phyloP scores from a whole-genome alignment of 1,140 invertebrate genomes.

The Drosophila lowei region DNA sequence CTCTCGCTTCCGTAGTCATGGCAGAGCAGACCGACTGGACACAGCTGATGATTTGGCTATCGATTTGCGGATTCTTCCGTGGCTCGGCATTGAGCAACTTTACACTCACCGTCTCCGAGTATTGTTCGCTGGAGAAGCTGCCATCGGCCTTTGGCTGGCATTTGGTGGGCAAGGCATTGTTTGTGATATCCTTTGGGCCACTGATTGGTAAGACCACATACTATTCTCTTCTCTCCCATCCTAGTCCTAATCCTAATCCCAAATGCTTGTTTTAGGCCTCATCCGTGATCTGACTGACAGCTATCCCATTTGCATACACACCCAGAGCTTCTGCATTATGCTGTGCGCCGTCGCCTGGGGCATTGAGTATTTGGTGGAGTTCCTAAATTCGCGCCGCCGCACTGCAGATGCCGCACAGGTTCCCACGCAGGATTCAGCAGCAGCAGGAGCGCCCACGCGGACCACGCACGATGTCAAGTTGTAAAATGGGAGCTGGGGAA shows the following conservation, averaged over 20 bases:
- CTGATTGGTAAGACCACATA: conserved; percentile 86
- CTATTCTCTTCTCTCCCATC: too few relatives aligned
- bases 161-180: conserved; percentile 89
- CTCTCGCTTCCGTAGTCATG: conserved; percentile 84
- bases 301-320: conserved; percentile 88
- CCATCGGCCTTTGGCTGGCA: conserved; percentile 90
- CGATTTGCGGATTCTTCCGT: conserved; percentile 89
- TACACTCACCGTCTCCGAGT: conserved; percentile 89
- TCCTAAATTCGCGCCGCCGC: conserved; percentile 54
- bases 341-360: conserved; percentile 87
- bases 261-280: conserved; percentile 84
- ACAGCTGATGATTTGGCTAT: conserved; percentile 87
- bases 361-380: conserved; percentile 86
- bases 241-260: background rate
- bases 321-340: conserved; percentile 88
- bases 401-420: conserved; percentile 61
- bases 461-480: conserved; percentile 60
- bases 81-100: conserved; percentile 89
- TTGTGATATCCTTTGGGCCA: conserved; percentile 88
- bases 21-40: conserved; percentile 87
- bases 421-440: conserved; percentile 37
- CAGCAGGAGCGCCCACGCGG: background rate
- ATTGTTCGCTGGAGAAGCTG: conserved; percentile 88
- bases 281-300: conserved; percentile 88
- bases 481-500: conserved; percentile 23